Conservation (phyloP, 2,113 vertebrate genomes). For the Cyprinodon tularosa region DNA sequence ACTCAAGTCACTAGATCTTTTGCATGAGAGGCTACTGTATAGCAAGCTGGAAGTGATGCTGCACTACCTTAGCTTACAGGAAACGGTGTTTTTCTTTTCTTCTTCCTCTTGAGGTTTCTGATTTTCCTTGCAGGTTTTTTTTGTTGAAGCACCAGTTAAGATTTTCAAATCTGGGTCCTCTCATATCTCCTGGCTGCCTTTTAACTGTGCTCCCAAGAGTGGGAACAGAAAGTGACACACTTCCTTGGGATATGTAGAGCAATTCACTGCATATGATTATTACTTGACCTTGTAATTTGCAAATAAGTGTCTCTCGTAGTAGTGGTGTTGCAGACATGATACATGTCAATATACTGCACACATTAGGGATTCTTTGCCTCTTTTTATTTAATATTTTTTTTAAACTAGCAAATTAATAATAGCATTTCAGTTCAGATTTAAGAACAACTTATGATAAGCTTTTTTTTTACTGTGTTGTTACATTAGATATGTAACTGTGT, state of each 20-base stretch:
- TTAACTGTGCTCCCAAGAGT: constrained; percentile 3
- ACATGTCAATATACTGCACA: background rate
- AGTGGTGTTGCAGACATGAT: background rate
- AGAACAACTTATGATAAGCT: background rate
- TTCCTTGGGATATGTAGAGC: constrained; percentile 50
- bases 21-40: background rate
- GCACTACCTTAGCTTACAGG: background rate
- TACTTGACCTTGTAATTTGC: constrained; percentile 16
- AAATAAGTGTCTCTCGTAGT: constrained; percentile 20
- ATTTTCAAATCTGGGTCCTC: constrained; percentile 15
- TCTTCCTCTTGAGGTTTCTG: constrained; percentile 1
- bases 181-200: constrained; percentile 16
- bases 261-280: constrained; percentile 27
- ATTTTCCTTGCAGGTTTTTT: background rate
- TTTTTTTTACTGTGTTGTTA: background rate
- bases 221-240: constrained; percentile 43
- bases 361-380: background rate
- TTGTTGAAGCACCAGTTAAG: background rate
- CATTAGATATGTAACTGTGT: background rate
- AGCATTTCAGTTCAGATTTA: background rate
- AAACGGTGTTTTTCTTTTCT: background rate
- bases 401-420: background rate
- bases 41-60: background rate
- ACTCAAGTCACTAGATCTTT: constrained; percentile 4
- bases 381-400: background rate